Base-by-base conservation (phyloP, 2,888 invertebrate genomes). In the Eupithecia subumbrata region DNA sequence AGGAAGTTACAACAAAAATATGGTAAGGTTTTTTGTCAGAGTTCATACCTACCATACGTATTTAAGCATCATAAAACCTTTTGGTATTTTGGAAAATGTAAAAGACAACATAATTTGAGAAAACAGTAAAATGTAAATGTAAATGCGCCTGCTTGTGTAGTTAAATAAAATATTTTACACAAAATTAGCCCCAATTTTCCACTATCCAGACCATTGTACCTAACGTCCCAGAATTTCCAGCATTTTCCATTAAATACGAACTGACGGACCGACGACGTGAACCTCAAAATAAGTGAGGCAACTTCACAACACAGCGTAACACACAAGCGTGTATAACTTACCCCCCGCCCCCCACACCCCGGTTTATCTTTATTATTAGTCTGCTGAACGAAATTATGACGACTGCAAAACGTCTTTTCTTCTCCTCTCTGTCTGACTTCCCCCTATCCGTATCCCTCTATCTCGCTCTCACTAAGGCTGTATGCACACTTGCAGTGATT, bases 371-470 rank as follows among this genome's bases (percentile, higher is more conserved):
- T 94, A 93, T 94, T 95, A 94, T 95, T 92, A 94, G 94, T 95
- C 95, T 92, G 92, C 93, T 90, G 91, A 91, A 93, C 91, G 91
- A 95, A 95, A 95, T 95, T 95, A 95, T 95, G 95, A 95, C 95
- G 92, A 95, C 95, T 95, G 95, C 95, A 95, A 92, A 91, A 92
- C 90, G 90, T 90, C 88, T 89, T 79, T 84, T 80, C 75, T 64
- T 78, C 84, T 22, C 77, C 76, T 89, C 92, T 80, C 85, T 80
- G 77, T 92, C 90, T 43, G 69, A 25, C 85, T 34, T 43, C 9
- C 25, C 34, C 12, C 63, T 60, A 67, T 40, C 67, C 71, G 48
- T 83, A 78, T 16, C 67, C 12, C 22, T n/a, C 78, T 70, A 70
- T 89, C 90, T 77, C 83, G 64, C 12, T 90, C 85, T 52, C 67